These are phyloP conservation scores for Sternotherus odoratus DNA, from an alignment of 2,797 vertebrate genomes.

Conservation along the genomic window DNA sequence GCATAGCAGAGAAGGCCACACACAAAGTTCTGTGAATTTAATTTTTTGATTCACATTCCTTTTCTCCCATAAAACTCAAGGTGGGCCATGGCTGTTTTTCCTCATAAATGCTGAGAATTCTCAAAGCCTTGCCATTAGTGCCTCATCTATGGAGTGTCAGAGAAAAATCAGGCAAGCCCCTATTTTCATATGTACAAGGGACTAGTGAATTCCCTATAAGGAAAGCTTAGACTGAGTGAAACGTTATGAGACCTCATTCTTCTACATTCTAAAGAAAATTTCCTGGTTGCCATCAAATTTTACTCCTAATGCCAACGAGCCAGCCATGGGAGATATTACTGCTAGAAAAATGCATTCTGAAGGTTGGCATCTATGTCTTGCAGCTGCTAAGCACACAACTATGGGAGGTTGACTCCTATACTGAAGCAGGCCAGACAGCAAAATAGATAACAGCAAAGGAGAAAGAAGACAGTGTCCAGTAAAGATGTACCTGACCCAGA, in stretches of 20 bases:
- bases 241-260: background rate
- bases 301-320: background rate
- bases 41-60: conserved; percentile 60
- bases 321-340: background rate
- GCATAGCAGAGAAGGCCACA: conserved; percentile 62
- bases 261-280: background rate
- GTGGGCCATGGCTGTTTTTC: conserved; percentile 42
- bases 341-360: conserved; percentile 29
- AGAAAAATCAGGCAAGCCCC: rapidly evolving
- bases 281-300: background rate
- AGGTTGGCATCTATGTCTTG: conserved; percentile 15
- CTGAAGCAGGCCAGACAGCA: background rate
- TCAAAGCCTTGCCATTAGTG: background rate
- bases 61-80: conserved; percentile 66
- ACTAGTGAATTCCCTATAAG: background rate
- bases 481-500: background rate
- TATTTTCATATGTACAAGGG: background rate
- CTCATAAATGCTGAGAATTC: background rate
- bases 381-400: background rate
- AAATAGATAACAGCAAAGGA: conserved; percentile 31
- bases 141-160: conserved; percentile 19
- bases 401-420: conserved; percentile 43
- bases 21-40: conserved; percentile 62
- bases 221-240: background rate
- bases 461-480: background rate